These are phyloP conservation scores for Gorsachius magnificus DNA, from an alignment of 2,797 vertebrate species.

Conservation along the genomic window DNA sequence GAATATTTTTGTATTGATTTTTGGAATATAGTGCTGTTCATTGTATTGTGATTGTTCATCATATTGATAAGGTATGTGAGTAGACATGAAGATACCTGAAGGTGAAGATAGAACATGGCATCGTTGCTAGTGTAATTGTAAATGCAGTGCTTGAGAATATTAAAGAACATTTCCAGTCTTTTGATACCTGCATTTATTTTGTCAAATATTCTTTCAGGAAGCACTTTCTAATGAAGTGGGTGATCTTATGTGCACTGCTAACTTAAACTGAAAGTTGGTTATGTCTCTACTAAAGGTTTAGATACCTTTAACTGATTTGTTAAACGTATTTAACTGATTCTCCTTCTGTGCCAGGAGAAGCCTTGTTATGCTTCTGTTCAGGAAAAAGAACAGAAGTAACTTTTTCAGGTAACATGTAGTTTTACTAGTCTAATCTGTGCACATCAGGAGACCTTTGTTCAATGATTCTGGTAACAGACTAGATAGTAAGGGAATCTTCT, in stretches of 20 bases:
- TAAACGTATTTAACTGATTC: neutral
- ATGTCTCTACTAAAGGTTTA: neutral
- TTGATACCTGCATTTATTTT: neutral
- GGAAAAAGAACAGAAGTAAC: neutral
- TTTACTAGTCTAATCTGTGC: neutral
- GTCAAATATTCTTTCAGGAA: neutral
- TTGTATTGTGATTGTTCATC: fast-evolving
- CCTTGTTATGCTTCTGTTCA: neutral
- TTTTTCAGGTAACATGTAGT: neutral
- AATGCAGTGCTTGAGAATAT: neutral
- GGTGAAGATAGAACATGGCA: neutral
- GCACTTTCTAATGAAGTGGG: neutral
- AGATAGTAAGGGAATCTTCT: neutral
- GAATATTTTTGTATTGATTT: neutral
- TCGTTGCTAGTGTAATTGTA: neutral
- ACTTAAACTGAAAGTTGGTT: neutral
- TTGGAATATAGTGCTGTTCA: neutral
- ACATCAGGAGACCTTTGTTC: neutral
- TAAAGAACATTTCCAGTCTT: neutral
- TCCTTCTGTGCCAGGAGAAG: neutral
- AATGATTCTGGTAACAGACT: neutral
- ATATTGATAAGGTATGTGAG: neutral
- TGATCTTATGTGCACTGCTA: neutral
- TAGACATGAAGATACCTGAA: neutral
- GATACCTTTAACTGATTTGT: neutral